phyloP scores from a whole-genome alignment of 2,797 vertebrate genomes.

The Rhabdomys pumilio region DNA sequence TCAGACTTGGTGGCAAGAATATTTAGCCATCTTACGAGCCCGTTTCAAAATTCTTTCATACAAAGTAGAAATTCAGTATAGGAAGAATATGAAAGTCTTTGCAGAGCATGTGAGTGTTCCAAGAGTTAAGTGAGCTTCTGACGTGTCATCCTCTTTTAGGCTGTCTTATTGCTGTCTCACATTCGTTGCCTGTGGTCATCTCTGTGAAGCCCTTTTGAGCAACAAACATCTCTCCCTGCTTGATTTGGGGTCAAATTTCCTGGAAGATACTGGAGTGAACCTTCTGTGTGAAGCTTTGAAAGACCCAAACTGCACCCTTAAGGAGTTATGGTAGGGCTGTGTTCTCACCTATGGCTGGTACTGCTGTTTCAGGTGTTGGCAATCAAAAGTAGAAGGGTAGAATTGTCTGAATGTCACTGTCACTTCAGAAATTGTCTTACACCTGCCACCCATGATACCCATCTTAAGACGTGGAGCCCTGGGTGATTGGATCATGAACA shows the following conservation, averaged over 20 bases:
- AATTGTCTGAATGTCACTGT: neutral
- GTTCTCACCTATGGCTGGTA: too few relatives aligned
- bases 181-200: neutral
- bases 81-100: neutral
- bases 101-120: neutral
- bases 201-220: neutral
- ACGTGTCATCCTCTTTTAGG: neutral
- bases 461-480: too few relatives aligned
- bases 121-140: accelerated
- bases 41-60: neutral
- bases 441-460: neutral
- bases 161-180: constrained; percentile 15
- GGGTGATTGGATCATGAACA: neutral
- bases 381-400: neutral
- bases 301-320: neutral
- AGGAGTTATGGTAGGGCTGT: constrained; percentile 59
- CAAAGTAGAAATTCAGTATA: neutral
- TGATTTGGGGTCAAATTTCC: constrained; percentile 40
- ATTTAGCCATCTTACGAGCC: neutral
- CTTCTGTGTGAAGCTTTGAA: neutral
- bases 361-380: neutral
- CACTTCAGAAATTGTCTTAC: neutral
- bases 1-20: neutral
- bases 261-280: neutral
- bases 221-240: neutral